Evolutionary conservation across 1,140 invertebrate genomes (phyloP), one percentile per base, ranked within the genome.

Genomic region (Hirudo medicinalis): DNA sequence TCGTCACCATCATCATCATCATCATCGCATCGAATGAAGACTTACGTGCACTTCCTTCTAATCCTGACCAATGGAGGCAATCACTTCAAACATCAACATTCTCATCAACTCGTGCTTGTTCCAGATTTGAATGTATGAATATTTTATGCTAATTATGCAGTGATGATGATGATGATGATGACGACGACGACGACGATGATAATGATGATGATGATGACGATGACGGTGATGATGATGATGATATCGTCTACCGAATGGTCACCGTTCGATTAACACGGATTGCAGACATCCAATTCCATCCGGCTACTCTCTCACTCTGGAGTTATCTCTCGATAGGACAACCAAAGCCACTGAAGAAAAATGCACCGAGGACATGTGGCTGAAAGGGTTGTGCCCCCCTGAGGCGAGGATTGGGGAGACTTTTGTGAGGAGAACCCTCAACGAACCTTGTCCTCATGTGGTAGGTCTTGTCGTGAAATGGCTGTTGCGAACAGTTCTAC

Each of bases 211-310:
- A 25, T 11, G 29, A 25, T 63, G 22, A 63, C 9, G 32, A 36
- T 36, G 32, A 6, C 6, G 32, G 6, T 36, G 32, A 36, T 36
- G 32, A 36, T 6, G 32, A 36, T 36, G 6, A 36, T 6, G 6
- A 36, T 6, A 36, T 3, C 9, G 20, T 22, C 29, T 11, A 63
- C 19, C 15, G 57, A 22, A 13, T 25, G 22, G 3, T 63, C 57
- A 11, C 11, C 8, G 55, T 60, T 60, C 40, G 40, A 6, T 49
- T 49, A 49, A 63, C 57, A 20, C 20, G 22, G 11, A 25, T 63
- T 63, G 22, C 67, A 79, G 79, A 60, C 73, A 79, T 67, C 76
- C 77, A 49, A 68, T 80, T 43, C 79, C 79, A 20, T 77, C 78
- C 49, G 75, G 77, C 70, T 79, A 80, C 72, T 75, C 72, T 54